phyloP scores from a whole-genome alignment of 2,113 vertebrate genomes.

The Odobenus rosmarus region DNA sequence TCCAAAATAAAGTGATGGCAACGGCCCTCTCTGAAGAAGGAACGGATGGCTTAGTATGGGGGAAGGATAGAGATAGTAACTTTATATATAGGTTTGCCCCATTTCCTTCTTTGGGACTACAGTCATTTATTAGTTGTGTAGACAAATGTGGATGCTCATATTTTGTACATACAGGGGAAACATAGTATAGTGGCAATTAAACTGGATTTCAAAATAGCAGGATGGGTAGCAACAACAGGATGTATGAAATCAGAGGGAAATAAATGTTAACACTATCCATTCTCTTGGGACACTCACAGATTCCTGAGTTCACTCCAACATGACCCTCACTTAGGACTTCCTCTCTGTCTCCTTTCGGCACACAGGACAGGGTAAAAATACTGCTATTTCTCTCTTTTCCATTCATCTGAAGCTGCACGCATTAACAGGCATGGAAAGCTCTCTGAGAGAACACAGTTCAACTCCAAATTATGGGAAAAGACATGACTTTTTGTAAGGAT shows the following conservation, averaged over 20 bases:
- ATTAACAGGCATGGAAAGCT: background rate
- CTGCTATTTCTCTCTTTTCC: background rate
- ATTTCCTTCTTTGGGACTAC: background rate
- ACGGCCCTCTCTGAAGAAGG: background rate
- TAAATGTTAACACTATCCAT: background rate
- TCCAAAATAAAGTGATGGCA: background rate
- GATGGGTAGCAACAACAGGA: background rate
- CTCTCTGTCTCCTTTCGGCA: background rate
- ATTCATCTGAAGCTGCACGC: background rate
- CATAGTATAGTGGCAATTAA: background rate
- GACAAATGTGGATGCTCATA: background rate
- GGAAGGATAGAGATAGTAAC: background rate
- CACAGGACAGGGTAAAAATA: background rate
- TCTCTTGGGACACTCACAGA: background rate
- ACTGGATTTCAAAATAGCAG: background rate
- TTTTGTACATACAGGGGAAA: background rate
- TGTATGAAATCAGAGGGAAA: background rate
- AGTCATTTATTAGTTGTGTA: background rate
- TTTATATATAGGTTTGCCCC: background rate
- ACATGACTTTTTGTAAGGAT: background rate
- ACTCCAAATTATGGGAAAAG: background rate
- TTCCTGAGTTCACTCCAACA: background rate
- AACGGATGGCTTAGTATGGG: background rate
- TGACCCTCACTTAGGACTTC: background rate
- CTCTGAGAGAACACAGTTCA: background rate